Percentiles rank a stretch among this genome's conserved stretches.
phyloP scores from a whole-genome alignment of 37 sponge, comb jelly and placozoan species.

The Sycon ciliatum region DNA sequence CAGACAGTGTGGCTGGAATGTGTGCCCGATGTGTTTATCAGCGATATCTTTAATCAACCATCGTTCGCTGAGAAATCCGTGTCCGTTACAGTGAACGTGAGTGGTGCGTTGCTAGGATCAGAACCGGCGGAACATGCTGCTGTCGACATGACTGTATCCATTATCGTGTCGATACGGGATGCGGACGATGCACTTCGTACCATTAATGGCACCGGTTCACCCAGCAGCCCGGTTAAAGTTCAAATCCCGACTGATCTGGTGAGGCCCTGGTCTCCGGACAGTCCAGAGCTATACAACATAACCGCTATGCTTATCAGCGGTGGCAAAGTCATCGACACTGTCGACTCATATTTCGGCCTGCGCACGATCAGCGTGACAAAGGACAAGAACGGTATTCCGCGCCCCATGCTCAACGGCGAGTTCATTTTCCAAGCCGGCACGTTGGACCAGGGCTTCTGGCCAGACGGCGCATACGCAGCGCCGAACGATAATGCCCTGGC shows the following conservation, averaged over 20 bases:
- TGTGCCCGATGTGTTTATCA: neutral
- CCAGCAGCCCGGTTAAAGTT: neutral
- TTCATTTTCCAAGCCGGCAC: constrained; percentile 14
- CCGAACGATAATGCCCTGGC: constrained; percentile 1
- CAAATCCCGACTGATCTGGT: neutral
- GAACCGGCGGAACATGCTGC: neutral
- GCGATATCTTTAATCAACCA: neutral
- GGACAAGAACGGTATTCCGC: neutral
- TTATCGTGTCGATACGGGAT: too few relatives aligned
- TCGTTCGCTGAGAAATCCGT: neutral
- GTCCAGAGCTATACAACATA: neutral
- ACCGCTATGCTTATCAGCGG: neutral
- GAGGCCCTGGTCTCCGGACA: neutral
- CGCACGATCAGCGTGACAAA: neutral
- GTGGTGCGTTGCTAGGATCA: neutral
- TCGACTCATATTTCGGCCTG: constrained; percentile 5
- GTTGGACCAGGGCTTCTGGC: constrained; percentile 13
- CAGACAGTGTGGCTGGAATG: constrained; percentile 18
- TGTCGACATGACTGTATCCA: neutral
- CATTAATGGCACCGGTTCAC: constrained; percentile 5
- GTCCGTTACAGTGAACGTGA: neutral
- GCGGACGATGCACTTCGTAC: too few relatives aligned
- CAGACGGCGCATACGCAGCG: constrained; percentile 11
- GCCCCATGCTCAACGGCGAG: constrained; percentile 12
- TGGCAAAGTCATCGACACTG: neutral